These are phyloP conservation scores for Coregonus suidteri DNA, from an alignment of 2,797 vertebrate species.

Conservation along the genomic window DNA sequence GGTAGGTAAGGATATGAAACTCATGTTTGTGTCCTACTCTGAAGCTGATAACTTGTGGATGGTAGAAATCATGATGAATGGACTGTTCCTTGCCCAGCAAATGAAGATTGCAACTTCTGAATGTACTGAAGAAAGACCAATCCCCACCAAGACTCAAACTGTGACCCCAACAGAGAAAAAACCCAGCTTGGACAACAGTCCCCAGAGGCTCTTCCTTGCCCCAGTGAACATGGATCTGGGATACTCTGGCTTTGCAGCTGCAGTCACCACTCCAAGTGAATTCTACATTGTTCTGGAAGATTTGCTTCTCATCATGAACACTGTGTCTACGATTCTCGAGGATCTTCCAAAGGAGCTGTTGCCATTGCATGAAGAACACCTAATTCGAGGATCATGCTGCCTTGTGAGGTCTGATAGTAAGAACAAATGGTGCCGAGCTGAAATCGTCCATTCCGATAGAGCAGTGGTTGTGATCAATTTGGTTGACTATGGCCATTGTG, in stretches of 20 bases:
- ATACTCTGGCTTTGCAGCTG: slow-evolving; percentile 74
- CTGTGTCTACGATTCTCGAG: slow-evolving; percentile 73
- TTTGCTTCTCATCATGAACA: slow-evolving; percentile 67
- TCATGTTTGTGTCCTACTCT: slow-evolving; percentile 72
- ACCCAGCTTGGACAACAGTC: slow-evolving; percentile 1
- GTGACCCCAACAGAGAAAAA: neutral
- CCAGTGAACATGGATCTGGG: slow-evolving; percentile 61
- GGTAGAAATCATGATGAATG: slow-evolving; percentile 73
- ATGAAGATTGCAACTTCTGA: slow-evolving; percentile 26
- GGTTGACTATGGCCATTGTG: slow-evolving; percentile 81
- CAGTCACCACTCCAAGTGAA: slow-evolving; percentile 76
- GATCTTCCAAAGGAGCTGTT: slow-evolving; percentile 66
- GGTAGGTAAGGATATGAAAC: slow-evolving; percentile 60
- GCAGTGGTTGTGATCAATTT: slow-evolving; percentile 68
- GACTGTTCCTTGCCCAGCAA: slow-evolving; percentile 53
- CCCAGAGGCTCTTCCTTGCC: slow-evolving; percentile 58
- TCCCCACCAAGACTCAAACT: neutral
- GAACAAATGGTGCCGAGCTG: slow-evolving; percentile 83
- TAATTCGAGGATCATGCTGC: slow-evolving; percentile 75
- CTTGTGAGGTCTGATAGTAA: slow-evolving; percentile 72
- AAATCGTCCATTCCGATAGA: slow-evolving; percentile 70
- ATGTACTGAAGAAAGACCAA: neutral
- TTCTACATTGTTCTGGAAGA: slow-evolving; percentile 82
- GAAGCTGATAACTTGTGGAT: slow-evolving; percentile 69
- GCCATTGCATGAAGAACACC: slow-evolving; percentile 64